Percentiles rank a stretch among this genome's conserved stretches.
Conservation (phyloP, 2,797 vertebrate genomes). For the Tragopan temminckii region DNA sequence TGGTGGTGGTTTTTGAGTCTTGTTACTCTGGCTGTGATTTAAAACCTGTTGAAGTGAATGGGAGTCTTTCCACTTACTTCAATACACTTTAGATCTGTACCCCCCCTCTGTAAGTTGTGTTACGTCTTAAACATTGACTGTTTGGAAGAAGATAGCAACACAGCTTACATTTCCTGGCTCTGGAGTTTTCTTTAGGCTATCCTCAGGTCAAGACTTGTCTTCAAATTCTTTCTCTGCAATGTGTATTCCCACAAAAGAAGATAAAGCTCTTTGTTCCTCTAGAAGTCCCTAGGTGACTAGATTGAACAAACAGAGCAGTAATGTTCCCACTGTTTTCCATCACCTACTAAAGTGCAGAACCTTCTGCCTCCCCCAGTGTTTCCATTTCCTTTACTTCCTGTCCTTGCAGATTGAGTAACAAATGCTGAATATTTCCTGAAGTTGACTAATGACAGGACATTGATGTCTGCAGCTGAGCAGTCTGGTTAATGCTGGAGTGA, state of each 20-base stretch:
- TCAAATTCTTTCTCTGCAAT: conserved; percentile 63
- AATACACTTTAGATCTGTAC: background rate
- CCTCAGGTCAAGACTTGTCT: conserved; percentile 64
- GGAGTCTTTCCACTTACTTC: conserved; percentile 2
- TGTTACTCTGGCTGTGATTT: conserved; percentile 1
- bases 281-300: conserved; percentile 69
- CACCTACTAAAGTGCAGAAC: conserved; percentile 79
- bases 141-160: conserved; percentile 47
- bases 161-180: conserved; percentile 30
- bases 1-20: background rate
- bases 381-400: conserved; percentile 84
- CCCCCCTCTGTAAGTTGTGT: background rate
- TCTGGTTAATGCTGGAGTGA: conserved; percentile 39
- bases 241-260: conserved; percentile 74
- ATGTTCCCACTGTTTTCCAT: conserved; percentile 79
- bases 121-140: background rate
- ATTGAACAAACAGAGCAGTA: conserved; percentile 76
- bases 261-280: conserved; percentile 75
- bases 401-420: conserved; percentile 82
- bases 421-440: conserved; percentile 83
- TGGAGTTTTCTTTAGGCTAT: conserved; percentile 46
- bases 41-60: conserved; percentile 14
- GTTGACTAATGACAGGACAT: conserved; percentile 85
- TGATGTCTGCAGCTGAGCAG: conserved; percentile 75
- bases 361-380: conserved; percentile 80